Percentiles rank a stretch among this genome's conserved stretches.
Conservation (phyloP, 2,797 vertebrate genomes). For the Varecia variegata region DNA sequence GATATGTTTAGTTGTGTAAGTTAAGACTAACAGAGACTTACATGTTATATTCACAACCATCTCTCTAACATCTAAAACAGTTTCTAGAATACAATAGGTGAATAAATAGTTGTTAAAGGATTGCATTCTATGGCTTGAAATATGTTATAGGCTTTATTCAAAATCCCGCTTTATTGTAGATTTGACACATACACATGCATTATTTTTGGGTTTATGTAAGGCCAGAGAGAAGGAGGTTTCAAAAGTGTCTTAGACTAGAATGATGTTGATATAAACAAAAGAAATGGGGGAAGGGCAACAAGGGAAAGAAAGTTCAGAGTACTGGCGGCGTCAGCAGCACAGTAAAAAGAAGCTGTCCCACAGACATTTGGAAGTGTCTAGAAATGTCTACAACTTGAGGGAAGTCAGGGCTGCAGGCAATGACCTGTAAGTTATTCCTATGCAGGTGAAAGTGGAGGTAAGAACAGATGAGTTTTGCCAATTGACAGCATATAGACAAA, state of each 20-base stretch:
- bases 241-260: neutral
- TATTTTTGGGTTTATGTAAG: neutral
- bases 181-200: neutral
- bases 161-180: neutral
- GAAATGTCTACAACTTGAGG: neutral
- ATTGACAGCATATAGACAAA: neutral
- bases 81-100: neutral
- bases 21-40: neutral
- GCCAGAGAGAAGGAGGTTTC: neutral
- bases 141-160: neutral
- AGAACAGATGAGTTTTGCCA: neutral
- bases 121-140: neutral
- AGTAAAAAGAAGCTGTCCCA: neutral
- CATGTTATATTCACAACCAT: neutral
- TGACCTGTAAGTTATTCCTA: neutral
- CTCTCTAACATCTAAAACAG: neutral
- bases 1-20: neutral
- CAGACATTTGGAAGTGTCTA: neutral
- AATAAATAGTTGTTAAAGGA: neutral
- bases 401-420: neutral
- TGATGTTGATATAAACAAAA: neutral
- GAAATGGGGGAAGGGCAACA: neutral
- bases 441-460: neutral
- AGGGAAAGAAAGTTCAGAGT: neutral
- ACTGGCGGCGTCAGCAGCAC: accelerated